These are phyloP conservation scores for Stictocephala bisonia DNA, from an alignment of 2,888 invertebrate species.

Conservation along the genomic window DNA sequence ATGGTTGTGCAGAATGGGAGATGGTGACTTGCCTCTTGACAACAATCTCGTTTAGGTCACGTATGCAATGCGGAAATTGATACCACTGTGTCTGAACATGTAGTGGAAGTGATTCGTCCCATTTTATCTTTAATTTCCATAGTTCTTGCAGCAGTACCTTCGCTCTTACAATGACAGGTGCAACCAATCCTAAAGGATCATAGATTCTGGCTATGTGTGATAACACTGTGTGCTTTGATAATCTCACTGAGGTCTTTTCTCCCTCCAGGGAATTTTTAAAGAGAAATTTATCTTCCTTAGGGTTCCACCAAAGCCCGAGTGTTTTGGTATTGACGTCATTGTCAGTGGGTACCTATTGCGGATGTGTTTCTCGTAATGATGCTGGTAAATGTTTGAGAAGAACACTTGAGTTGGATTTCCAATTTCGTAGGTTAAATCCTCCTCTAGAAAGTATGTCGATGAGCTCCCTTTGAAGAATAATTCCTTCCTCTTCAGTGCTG, in stretches of 20 bases:
- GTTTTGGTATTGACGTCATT: background rate
- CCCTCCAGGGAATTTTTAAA: background rate
- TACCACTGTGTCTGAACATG: background rate
- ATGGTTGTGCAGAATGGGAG: background rate
- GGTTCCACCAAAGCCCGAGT: conserved; percentile 9
- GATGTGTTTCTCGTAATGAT: background rate
- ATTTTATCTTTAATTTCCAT: conserved; percentile 29
- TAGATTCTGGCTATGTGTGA: conserved; percentile 2
- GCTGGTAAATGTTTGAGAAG: background rate
- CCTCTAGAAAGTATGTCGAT: background rate
- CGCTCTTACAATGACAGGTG: conserved; percentile 17
- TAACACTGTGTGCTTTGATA: background rate
- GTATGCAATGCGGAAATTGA: background rate
- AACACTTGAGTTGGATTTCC: conserved; percentile 4
- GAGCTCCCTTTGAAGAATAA: background rate
- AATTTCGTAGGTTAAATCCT: conserved; percentile 16
- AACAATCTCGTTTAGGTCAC: background rate
- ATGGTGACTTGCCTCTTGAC: background rate
- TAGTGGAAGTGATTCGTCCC: conserved; percentile 39
- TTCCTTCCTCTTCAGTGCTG: background rate
- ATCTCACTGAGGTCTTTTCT: too few relatives aligned
- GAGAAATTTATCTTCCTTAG: background rate
- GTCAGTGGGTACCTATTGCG: background rate
- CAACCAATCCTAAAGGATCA: conserved; percentile 14
- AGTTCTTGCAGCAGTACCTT: conserved; percentile 39